Evolutionary conservation across 2,888 invertebrate species (phyloP).

Genomic region (Scaptomyza polygonia): DNA sequence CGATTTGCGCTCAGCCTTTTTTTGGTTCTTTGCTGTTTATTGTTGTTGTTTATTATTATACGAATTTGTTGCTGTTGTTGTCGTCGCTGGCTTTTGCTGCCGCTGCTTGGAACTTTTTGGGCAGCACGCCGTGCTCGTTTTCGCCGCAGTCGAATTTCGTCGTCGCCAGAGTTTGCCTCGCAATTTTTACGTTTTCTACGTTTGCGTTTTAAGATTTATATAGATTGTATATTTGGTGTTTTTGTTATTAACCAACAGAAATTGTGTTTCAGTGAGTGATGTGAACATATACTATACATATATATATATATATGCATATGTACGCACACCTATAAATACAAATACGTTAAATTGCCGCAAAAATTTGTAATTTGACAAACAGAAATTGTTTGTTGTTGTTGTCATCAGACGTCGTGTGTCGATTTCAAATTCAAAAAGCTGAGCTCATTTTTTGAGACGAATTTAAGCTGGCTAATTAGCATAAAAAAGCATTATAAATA

Average conservation of each 20-base stretch:
- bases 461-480: conserved; percentile 64
- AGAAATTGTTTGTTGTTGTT: conserved; percentile 23
- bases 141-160: conserved; percentile 78
- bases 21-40: conserved; percentile 38
- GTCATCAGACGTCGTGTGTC: conserved; percentile 37
- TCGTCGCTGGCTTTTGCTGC: conserved; percentile 24
- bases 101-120: conserved; percentile 53
- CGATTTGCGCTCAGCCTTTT: conserved; percentile 53
- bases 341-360: conserved; percentile 35
- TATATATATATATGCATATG: conserved; percentile 1
- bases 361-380: conserved; percentile 58
- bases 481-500: conserved; percentile 70
- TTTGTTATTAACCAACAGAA: conserved; percentile 40
- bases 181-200: conserved; percentile 53
- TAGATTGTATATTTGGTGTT: conserved; percentile 22
- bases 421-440: conserved; percentile 70
- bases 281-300: conserved; percentile 55
- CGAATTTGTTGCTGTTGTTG: conserved; percentile 36
- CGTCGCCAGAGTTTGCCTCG: conserved; percentile 72
- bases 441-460: conserved; percentile 74
- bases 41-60: conserved; percentile 52
- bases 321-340: conserved; percentile 27
- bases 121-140: conserved; percentile 54
- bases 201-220: conserved; percentile 49
- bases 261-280: conserved; percentile 52